phyloP scores from a whole-genome alignment of 1,140 invertebrate species.

The Doryteuthis pealeii region DNA sequence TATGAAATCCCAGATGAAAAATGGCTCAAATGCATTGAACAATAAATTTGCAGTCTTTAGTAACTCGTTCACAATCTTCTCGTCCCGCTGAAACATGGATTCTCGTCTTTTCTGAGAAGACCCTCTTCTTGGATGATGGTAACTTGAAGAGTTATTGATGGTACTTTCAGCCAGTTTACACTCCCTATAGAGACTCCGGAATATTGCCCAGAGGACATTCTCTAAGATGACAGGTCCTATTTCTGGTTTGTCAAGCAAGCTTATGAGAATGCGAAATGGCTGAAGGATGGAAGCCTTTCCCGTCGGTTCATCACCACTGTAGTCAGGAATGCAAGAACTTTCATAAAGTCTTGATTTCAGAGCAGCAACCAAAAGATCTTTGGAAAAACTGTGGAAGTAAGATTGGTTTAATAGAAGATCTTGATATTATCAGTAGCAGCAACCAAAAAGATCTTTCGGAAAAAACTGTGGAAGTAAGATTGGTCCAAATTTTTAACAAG shows the following conservation, averaged over 20 bases:
- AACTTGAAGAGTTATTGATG: conserved; percentile 15
- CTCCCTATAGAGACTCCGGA: conserved; percentile 66
- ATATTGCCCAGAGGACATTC: conserved; percentile 82
- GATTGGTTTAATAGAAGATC: conserved; percentile 49
- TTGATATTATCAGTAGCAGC: conserved; percentile 40
- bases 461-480: conserved; percentile 18
- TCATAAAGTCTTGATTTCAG: conserved; percentile 61
- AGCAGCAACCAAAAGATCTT: conserved; percentile 63
- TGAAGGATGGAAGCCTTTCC: conserved; percentile 62
- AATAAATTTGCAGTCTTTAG: conserved; percentile 84
- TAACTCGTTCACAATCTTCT: conserved; percentile 60
- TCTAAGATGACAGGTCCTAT: conserved; percentile 84
- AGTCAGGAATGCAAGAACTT: conserved; percentile 27
- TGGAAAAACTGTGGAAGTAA: conserved; percentile 78
- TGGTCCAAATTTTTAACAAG: too few species aligned
- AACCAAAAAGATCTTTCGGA: conserved; percentile 17
- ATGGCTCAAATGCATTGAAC: conserved; percentile 81
- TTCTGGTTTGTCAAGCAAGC: conserved; percentile 85
- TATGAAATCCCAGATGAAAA: conserved; percentile 85
- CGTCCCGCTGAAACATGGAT: conserved; percentile 22
- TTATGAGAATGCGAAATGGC: conserved; percentile 83
- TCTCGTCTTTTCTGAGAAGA: conserved; percentile 8
- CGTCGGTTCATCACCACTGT: conserved; percentile 13
- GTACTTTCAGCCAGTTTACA: conserved; percentile 28
- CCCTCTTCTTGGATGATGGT: background rate